These are phyloP conservation scores for Mionectes macconnelli DNA, from an alignment of 2,113 vertebrate species.

Conservation along the genomic window DNA sequence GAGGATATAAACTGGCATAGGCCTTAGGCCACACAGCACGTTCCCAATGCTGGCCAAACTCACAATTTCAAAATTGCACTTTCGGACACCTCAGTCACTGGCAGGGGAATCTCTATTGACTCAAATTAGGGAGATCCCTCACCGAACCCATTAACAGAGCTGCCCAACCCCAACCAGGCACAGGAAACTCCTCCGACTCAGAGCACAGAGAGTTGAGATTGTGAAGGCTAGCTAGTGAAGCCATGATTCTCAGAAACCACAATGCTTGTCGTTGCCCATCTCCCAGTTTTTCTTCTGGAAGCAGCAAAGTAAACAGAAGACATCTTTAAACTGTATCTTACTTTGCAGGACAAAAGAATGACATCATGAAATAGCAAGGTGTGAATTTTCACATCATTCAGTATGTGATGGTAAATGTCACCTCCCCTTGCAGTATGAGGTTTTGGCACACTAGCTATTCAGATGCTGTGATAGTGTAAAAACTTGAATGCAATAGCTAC, in stretches of 20 bases:
- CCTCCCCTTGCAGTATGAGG: background rate
- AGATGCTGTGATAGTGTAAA: background rate
- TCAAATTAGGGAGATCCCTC: background rate
- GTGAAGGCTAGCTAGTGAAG: background rate
- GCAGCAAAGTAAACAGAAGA: background rate
- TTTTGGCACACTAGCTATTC: background rate
- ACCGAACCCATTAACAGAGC: background rate
- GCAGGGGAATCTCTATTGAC: background rate
- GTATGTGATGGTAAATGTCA: background rate
- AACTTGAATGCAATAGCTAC: background rate
- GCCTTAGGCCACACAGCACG: rapidly evolving
- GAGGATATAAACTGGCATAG: background rate
- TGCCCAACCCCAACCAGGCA: background rate
- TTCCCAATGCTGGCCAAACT: background rate
- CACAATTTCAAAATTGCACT: background rate
- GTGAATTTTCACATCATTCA: background rate
- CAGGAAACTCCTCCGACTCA: background rate
- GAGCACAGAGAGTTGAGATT: background rate
- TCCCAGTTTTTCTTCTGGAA: background rate
- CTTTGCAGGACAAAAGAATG: background rate
- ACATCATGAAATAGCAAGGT: background rate
- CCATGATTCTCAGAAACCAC: background rate
- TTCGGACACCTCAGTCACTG: background rate
- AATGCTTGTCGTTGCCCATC: background rate
- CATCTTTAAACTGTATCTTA: background rate